Evolutionary conservation across 2,113 vertebrate species (phyloP).

Genomic region (Scomber colias): DNA sequence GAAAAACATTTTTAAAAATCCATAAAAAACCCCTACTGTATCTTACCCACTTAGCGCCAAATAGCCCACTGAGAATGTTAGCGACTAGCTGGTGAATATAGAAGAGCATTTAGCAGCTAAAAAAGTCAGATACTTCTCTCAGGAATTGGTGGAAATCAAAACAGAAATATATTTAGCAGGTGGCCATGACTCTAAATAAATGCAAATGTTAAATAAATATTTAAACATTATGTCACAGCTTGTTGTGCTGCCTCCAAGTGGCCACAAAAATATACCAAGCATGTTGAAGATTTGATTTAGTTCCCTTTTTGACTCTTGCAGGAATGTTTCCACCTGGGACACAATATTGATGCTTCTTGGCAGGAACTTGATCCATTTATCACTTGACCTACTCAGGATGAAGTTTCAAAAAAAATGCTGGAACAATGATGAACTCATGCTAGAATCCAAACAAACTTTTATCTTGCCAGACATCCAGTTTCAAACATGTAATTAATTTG

Average conservation of each 20-base stretch:
- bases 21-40: not conserved
- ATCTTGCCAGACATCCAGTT: not conserved
- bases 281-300: too few relatives aligned
- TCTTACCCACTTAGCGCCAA: too few relatives aligned
- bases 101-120: not conserved
- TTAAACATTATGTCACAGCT: too few relatives aligned
- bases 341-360: not conserved
- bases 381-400: not conserved
- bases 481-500: not conserved
- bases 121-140: not conserved
- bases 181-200: not conserved
- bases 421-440: not conserved
- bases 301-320: not conserved
- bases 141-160: not conserved
- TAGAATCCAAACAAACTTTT: not conserved
- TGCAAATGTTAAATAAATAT: not conserved
- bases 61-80: too few relatives aligned
- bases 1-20: not conserved
- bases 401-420: too few relatives aligned
- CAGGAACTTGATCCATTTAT: not conserved
- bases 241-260: too few relatives aligned
- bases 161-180: not conserved
- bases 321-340: not conserved
- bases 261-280: too few relatives aligned
- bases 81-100: not conserved